phyloP scores from a whole-genome alignment of 1,140 invertebrate species.

The Drosophila mojavensis region DNA sequence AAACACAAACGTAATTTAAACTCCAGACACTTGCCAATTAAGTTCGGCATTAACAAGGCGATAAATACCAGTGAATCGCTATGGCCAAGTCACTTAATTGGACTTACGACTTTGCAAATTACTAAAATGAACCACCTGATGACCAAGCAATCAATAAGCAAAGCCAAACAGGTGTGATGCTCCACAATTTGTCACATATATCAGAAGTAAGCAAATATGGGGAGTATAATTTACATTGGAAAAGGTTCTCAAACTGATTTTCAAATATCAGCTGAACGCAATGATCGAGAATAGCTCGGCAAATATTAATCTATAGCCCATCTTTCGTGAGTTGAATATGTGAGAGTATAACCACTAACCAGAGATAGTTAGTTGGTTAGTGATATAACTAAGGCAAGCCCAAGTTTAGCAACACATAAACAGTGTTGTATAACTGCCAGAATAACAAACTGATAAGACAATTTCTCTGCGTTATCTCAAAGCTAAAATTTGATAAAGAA shows the following conservation, averaged over 20 bases:
- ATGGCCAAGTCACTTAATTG: slow-evolving; percentile 29
- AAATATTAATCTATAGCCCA: too few species aligned
- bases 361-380: too few species aligned
- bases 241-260: background rate
- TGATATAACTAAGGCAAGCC: too few species aligned
- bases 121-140: slow-evolving; percentile 23
- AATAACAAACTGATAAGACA: background rate
- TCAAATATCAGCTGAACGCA: too few species aligned
- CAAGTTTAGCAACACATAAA: too few species aligned
- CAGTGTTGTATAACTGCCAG: background rate
- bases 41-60: background rate
- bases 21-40: slow-evolving; percentile 39
- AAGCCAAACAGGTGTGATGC: slow-evolving; percentile 12
- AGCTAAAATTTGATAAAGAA: too few species aligned
- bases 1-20: slow-evolving; percentile 19
- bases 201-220: too few species aligned
- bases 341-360: too few species aligned
- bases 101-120: slow-evolving; percentile 16
- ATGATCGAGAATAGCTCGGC: too few species aligned
- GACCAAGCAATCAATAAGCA: slow-evolving; percentile 5
- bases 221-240: background rate
- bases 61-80: slow-evolving; percentile 22
- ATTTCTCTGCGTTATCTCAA: too few species aligned
- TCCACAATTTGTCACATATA: too few species aligned
- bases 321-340: too few species aligned